Evolutionary conservation across 1,140 invertebrate genomes (phyloP).

Genomic region (Hypsibius dujardini): DNA sequence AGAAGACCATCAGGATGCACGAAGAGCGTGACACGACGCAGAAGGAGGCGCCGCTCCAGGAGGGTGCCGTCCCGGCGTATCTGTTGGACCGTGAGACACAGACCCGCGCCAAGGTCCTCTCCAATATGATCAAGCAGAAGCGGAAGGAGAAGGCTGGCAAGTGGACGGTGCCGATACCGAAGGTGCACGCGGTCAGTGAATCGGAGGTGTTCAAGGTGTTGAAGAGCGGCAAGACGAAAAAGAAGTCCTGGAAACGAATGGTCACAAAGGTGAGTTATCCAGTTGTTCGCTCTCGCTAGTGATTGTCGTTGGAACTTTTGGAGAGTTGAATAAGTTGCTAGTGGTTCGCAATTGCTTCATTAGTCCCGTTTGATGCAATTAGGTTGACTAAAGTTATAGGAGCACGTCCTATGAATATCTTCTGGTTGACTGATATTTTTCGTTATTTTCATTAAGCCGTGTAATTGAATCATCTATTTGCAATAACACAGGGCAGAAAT

Average conservation of each 20-base stretch:
- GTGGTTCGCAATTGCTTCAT: constrained; percentile 15
- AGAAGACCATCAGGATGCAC: constrained; percentile 84
- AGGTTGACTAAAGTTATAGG: no score
- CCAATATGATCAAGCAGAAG: constrained; percentile 99
- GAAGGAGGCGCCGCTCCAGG: constrained; percentile 53
- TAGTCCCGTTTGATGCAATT: no score
- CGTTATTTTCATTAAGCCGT: no score
- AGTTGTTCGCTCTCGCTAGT: background rate
- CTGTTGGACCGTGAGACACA: constrained; percentile 89
- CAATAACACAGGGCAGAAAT: no score
- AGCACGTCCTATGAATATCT: no score
- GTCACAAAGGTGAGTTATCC: constrained; percentile 62
- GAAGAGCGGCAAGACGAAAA: constrained; percentile 75
- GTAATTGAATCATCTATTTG: no score
- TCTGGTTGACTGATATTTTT: no score
- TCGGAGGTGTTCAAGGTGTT: constrained; percentile 91
- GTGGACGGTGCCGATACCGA: constrained; percentile 98
- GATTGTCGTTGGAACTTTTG: no score
- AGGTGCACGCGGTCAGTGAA: constrained; percentile 91
- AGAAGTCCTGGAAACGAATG: constrained; percentile 98
- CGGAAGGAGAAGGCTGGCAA: constrained; percentile 98
- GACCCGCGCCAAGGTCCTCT: constrained; percentile 76
- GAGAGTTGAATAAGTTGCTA: no score
- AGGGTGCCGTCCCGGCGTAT: constrained; percentile 87
- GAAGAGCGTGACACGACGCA: constrained; percentile 60